Base-by-base conservation (phyloP, 1,140 invertebrate genomes). In the Brachionus rubens region DNA sequence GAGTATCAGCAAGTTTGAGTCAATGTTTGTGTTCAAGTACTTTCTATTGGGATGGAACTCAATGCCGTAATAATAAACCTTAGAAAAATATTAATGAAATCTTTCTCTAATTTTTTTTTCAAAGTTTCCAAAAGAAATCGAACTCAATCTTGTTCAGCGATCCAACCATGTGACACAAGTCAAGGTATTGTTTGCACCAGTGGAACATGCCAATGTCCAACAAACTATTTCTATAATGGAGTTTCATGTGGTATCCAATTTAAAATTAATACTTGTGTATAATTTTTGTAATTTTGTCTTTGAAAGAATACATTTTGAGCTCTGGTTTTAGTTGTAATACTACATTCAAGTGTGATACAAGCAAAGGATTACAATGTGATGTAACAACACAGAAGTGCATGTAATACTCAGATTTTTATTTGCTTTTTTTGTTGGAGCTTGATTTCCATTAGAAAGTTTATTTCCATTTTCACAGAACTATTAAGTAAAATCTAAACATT, bases 21-120 rank as follows among this genome's bases (percentile, higher is more conserved):
- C 16, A 59, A 36, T 59, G 54, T n/a, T 16, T 19, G 36, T 59
- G 54, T 59, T 28, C 30, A 16, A 7, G 28, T 16, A 33, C 33
- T 36, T 59, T 19, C 9, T 59, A 59, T 59, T 59, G 54, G 54
- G n/a, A n/a, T 21, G 54, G 54, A 33, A 36, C 54, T n/a, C 9
- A 12, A 59, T 59, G 54, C 30, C 19, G 54, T 59, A 41, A n/a
- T n/a, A n/a, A n/a, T n/a, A n/a, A n/a, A n/a, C n/a, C n/a, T n/a
- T n/a, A n/a, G n/a, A n/a, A n/a, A n/a, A n/a, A n/a, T n/a, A n/a
- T n/a, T n/a, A n/a, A n/a, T 33, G 19, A 6, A 0, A 5, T 28
- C 30, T 56, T 33, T 14, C 2, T 56, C 30, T 26, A n/a, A 16
- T 59, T 40, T 59, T 59, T 28, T 26, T 28, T 54, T 30, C 3